These are phyloP conservation scores for Autographa gamma DNA, from an alignment of 2,888 invertebrate genomes.

Conservation along the genomic window DNA sequence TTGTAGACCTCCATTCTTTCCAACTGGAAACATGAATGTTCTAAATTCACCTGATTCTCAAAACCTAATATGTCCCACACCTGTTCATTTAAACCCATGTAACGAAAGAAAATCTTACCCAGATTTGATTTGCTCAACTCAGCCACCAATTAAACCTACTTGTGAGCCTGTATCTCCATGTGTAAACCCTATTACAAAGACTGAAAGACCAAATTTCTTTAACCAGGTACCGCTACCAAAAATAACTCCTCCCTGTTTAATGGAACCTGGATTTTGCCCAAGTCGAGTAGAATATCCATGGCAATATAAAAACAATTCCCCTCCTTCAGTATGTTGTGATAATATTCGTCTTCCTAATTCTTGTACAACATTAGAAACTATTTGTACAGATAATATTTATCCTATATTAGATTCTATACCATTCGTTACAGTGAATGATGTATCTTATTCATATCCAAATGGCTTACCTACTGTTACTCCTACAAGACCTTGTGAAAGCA, in stretches of 20 bases:
- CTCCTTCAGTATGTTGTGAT: neutral
- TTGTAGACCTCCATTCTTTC: neutral
- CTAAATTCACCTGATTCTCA: neutral
- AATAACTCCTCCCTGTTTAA: neutral
- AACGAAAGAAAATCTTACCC: neutral
- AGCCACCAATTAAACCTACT: neutral
- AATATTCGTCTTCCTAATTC: neutral
- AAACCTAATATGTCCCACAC: neutral
- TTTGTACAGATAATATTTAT: neutral
- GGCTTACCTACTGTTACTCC: neutral
- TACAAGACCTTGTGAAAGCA: neutral
- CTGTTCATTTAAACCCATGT: neutral
- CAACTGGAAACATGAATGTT: neutral
- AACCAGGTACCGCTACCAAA: conserved; percentile 11
- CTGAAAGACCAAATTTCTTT: neutral
- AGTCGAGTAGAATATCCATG: neutral
- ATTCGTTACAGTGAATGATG: neutral
- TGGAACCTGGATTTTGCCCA: neutral
- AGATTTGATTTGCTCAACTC: neutral
- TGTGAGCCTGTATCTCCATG: neutral
- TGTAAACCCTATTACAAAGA: neutral
- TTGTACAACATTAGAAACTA: neutral
- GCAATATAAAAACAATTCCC: neutral
- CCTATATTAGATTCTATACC: neutral
- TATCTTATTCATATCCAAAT: neutral